Evolutionary conservation across 1,140 invertebrate genomes (phyloP).

Genomic region (Eumaeus atala): DNA sequence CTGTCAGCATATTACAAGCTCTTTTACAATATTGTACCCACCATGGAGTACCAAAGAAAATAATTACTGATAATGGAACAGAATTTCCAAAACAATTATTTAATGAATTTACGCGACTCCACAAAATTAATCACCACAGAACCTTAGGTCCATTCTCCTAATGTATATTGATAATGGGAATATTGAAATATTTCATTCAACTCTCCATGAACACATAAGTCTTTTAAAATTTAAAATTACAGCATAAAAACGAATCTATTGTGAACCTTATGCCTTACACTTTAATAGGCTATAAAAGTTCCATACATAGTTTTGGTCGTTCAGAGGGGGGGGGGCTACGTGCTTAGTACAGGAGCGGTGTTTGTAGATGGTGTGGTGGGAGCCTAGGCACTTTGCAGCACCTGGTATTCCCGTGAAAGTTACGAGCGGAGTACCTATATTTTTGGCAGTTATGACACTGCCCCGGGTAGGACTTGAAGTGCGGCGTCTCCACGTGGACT

Average conservation of each 20-base stretch:
- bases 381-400: too few species aligned
- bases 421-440: too few species aligned
- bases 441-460: too few species aligned
- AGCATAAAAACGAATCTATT: slow-evolving; percentile 20
- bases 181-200: slow-evolving; percentile 28
- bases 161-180: slow-evolving; percentile 27
- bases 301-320: slow-evolving; percentile 20
- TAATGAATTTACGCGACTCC: slow-evolving; percentile 22
- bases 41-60: slow-evolving; percentile 17
- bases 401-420: too few species aligned
- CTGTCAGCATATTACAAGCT: slow-evolving; percentile 16
- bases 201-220: slow-evolving; percentile 27
- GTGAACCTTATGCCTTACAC: slow-evolving; percentile 25
- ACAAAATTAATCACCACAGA: slow-evolving; percentile 22
- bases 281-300: slow-evolving; percentile 29
- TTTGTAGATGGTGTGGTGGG: too few species aligned
- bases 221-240: slow-evolving; percentile 24
- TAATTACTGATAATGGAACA: slow-evolving; percentile 22
- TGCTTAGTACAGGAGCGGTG: too few species aligned
- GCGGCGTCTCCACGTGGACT: too few species aligned
- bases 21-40: slow-evolving; percentile 19
- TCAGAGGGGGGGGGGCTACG: too few species aligned
- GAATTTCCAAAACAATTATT: slow-evolving; percentile 26
- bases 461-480: too few species aligned
- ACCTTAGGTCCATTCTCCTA: slow-evolving; percentile 16